These are phyloP conservation scores for Quadriops clusia DNA, from an alignment of 2,888 invertebrate genomes.

Conservation along the genomic window DNA sequence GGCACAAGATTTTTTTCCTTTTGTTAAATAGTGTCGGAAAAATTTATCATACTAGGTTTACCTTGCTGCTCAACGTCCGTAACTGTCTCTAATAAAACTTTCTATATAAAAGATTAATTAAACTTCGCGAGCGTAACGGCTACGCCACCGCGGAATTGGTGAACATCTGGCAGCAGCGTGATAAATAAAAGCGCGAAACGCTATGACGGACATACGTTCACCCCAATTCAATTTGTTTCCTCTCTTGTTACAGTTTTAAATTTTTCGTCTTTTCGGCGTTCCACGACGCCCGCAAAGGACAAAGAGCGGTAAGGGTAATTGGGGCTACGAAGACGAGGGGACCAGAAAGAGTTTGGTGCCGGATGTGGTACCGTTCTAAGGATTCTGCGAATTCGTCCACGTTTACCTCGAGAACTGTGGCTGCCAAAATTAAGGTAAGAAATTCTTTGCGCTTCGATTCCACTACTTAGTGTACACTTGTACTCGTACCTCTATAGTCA, in stretches of 20 bases:
- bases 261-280: conserved; percentile 89
- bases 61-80: too few relatives aligned
- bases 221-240: conserved; percentile 6
- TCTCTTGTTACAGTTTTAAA: conserved; percentile 52
- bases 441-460: conserved; percentile 5
- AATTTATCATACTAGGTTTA: too few relatives aligned
- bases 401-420: conserved; percentile 47
- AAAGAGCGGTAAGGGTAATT: conserved; percentile 62
- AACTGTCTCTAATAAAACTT: too few relatives aligned
- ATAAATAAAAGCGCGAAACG: too few relatives aligned
- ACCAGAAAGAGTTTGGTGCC: conserved; percentile 70
- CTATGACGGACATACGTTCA: too few relatives aligned
- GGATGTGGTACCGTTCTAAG: conserved; percentile 54
- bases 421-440: conserved; percentile 63
- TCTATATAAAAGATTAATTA: background rate
- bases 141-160: background rate
- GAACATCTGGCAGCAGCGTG: background rate
- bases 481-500: too few relatives aligned
- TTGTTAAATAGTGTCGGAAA: too few relatives aligned
- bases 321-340: conserved; percentile 82
- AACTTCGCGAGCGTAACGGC: background rate
- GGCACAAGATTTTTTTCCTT: too few relatives aligned
- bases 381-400: conserved; percentile 26
- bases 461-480: background rate
- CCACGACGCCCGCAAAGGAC: conserved; percentile 61